Evolutionary conservation across 2,888 invertebrate genomes (phyloP), one percentile per base, ranked within the genome.

Genomic region (Nudaria mundana): DNA sequence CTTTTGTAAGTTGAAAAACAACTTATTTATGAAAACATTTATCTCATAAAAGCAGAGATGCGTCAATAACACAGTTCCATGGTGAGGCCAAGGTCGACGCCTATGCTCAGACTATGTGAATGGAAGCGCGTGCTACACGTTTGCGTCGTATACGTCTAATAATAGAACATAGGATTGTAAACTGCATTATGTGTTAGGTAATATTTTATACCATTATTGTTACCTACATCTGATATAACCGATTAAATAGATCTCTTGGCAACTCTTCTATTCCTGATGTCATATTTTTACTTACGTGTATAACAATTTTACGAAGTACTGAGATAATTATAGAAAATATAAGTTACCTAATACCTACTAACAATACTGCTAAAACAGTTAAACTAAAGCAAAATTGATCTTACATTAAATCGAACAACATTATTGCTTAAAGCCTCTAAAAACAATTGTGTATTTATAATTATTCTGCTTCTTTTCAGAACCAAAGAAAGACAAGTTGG

Each of bases 401-500:
- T n/a, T n/a, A n/a, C n/a, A n/a, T n/a, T n/a, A n/a, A n/a, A n/a
- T n/a, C n/a, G n/a, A n/a, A n/a, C n/a, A n/a, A n/a, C n/a, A n/a
- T n/a, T 32, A 29, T 22, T 20, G 11, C 12, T 25, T n/a, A 30
- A 30, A 15, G 4, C 23, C 13, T 1, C 8, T 11, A 6, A 29
- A 10, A 22, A 7, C 18, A 5, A 8, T 31, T 25, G 12, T 15
- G 20, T 18, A 11, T 30, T 28, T 32, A 20, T 37, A 29, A 15
- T 2, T 8, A 4, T 64, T 63, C 60, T 50, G 62, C 74, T 80
- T 78, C 54, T 71, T 93, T 93, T 22, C 93, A 96, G 96, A 96
- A 93, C 94, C 95, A 92, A 95, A 95, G 92, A 96, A 95, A 93
- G 95, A 96, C 91, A 96, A 95, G 92, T 93, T 94, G 93, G 96